These are phyloP conservation scores for Drosophila bocqueti DNA, from an alignment of 1,140 invertebrate genomes.

Conservation along the genomic window DNA sequence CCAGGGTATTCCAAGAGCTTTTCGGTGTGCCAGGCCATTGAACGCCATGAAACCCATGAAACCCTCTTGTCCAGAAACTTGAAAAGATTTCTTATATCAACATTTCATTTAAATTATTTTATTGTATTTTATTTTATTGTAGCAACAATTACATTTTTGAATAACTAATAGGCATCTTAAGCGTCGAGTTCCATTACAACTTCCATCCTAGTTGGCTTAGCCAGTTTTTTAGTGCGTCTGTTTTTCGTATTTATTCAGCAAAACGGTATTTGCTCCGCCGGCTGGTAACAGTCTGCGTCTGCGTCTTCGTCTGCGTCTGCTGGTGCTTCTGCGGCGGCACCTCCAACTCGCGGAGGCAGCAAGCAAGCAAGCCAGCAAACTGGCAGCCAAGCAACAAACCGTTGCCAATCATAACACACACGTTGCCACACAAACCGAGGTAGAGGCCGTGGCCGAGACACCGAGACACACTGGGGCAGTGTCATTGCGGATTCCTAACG, in stretches of 20 bases:
- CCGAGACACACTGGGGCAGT: constrained; percentile 22
- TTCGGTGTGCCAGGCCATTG: neutral
- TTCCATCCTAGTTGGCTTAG: constrained; percentile 10
- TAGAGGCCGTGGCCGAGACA: neutral
- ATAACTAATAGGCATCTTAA: neutral
- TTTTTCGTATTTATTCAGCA: constrained; percentile 73
- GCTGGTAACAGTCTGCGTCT: constrained; percentile 49
- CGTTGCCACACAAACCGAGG: constrained; percentile 50
- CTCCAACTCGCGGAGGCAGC: constrained; percentile 25
- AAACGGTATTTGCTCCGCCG: constrained; percentile 75
- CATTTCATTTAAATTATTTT: no score
- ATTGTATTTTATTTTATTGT: neutral
- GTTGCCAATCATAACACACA: constrained; percentile 80
- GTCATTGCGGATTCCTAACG: constrained; percentile 47
- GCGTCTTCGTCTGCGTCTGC: constrained; percentile 6
- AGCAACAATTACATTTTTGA: neutral
- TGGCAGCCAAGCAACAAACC: constrained; percentile 43
- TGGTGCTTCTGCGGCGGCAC: constrained; percentile 28
- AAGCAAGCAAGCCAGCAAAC: constrained; percentile 6
- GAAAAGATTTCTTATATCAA: neutral
- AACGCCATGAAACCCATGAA: neutral
- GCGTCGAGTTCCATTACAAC: no score
- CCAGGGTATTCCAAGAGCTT: constrained; percentile 7
- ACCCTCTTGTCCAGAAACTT: neutral
- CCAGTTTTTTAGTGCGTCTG: constrained; percentile 39